A percentile compares a stretch with the other conserved stretches of the same genome.
These are phyloP conservation scores for Xyliphius kryptos DNA, from an alignment of 2,113 vertebrate genomes.

Conservation along the genomic window DNA sequence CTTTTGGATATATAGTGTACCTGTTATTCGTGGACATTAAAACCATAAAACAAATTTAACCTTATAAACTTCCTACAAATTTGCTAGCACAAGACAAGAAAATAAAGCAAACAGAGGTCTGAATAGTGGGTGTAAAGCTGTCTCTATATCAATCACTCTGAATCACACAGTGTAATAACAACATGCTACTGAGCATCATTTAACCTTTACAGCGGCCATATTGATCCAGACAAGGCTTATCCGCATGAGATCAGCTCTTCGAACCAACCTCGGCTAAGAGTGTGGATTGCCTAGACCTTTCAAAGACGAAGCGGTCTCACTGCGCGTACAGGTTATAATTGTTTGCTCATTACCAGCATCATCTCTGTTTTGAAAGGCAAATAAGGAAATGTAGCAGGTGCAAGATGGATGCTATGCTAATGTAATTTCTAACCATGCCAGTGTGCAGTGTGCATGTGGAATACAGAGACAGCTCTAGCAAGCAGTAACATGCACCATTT, in stretches of 20 bases:
- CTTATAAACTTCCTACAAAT: neutral
- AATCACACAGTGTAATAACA: conserved; percentile 60
- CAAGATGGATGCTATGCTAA: conserved; percentile 46
- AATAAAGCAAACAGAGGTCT: neutral
- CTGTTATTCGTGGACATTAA: neutral
- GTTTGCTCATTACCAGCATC: conserved; percentile 38
- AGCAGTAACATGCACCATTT: too few species aligned
- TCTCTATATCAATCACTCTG: conserved; percentile 62
- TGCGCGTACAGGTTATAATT: conserved; percentile 38
- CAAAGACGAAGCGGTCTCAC: conserved; percentile 57
- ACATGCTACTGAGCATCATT: conserved; percentile 68
- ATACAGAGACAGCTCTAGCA: too few species aligned
- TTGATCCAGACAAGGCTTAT: conserved; percentile 70
- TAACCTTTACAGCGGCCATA: conserved; percentile 75
- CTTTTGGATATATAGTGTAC: too few species aligned
- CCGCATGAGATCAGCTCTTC: conserved; percentile 57
- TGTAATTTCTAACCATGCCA: neutral
- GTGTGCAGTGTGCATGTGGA: too few species aligned
- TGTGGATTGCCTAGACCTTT: conserved; percentile 51
- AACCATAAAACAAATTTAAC: neutral
- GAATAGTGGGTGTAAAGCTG: conserved; percentile 40
- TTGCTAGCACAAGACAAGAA: neutral
- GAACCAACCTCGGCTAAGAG: conserved; percentile 42
- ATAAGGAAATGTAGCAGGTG: conserved; percentile 50
- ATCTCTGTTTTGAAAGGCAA: conserved; percentile 33